These are phyloP conservation scores for Chaetodon auriga DNA, from an alignment of 2,113 vertebrate species.

Conservation along the genomic window DNA sequence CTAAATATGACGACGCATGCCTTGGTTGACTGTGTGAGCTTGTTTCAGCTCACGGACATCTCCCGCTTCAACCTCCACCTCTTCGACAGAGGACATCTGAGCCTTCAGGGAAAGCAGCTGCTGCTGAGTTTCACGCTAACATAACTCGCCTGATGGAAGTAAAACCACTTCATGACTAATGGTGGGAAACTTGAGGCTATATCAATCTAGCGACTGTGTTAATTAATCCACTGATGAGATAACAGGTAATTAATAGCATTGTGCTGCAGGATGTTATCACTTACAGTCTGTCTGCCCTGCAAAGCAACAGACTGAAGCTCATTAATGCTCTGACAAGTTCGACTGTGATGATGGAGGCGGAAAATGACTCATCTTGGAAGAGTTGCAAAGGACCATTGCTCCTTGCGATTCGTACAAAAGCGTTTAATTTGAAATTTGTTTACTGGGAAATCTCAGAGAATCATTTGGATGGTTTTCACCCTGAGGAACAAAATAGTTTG, in stretches of 20 bases:
- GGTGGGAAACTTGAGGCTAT: constrained; percentile 60
- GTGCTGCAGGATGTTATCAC: constrained; percentile 73
- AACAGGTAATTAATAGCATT: constrained; percentile 80
- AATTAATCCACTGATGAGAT: constrained; percentile 77
- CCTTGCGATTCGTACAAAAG: constrained; percentile 29
- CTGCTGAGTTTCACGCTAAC: constrained; percentile 36
- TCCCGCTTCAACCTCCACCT: constrained; percentile 38
- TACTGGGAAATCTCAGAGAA: constrained; percentile 10
- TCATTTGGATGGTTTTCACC: constrained; percentile 37
- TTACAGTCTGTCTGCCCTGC: constrained; percentile 56
- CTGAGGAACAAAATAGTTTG: constrained; percentile 7
- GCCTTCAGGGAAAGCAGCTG: constrained; percentile 54
- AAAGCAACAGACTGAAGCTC: constrained; percentile 52
- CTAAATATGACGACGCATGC: constrained; percentile 1
- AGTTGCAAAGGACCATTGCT: constrained; percentile 23
- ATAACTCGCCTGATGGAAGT: constrained; percentile 29
- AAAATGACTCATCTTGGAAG: constrained; percentile 37
- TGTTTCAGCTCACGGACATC: constrained; percentile 28
- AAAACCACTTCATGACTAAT: constrained; percentile 59
- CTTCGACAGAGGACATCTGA: constrained; percentile 25
- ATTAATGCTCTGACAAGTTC: constrained; percentile 61
- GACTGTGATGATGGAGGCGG: constrained; percentile 41
- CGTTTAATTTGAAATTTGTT: constrained; percentile 51
- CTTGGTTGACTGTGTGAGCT: background rate
- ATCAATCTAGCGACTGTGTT: constrained; percentile 68